These are phyloP conservation scores for Venusia cambrica DNA, from an alignment of 2,888 invertebrate species.

Conservation along the genomic window DNA sequence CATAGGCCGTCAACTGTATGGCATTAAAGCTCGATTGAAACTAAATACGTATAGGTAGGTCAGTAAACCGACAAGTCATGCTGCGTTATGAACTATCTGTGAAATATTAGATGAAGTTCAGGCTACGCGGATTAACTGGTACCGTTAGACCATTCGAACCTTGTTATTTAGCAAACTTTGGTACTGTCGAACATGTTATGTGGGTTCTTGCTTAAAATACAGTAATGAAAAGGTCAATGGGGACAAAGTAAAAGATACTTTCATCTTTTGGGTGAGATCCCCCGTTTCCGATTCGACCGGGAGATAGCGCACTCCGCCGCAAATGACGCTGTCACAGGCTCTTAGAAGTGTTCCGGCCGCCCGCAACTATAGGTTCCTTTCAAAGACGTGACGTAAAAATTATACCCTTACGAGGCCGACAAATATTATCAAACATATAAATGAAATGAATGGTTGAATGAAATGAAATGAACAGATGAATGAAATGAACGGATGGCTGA, in stretches of 20 bases:
- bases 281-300: constrained; percentile 35
- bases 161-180: constrained; percentile 17
- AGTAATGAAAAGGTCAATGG: constrained; percentile 25
- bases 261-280: constrained; percentile 42
- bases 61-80: constrained; percentile 35
- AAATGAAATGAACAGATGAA: constrained; percentile 20
- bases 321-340: constrained; percentile 42
- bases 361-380: constrained; percentile 46
- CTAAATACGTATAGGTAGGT: constrained; percentile 31
- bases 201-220: too few species aligned
- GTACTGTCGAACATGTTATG: not conserved
- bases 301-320: constrained; percentile 38
- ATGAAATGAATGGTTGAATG: constrained; percentile 15
- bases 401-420: constrained; percentile 28
- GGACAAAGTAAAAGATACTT: constrained; percentile 34
- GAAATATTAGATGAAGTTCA: constrained; percentile 31
- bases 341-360: constrained; percentile 45
- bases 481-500: too few species aligned
- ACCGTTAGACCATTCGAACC: constrained; percentile 24
- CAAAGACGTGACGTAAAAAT: constrained; percentile 38
- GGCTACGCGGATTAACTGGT: constrained; percentile 19
- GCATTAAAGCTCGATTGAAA: constrained; percentile 29
- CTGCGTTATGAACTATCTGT: constrained; percentile 28
- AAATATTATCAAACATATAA: constrained; percentile 23
- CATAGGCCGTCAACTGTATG: constrained; percentile 3